Evolutionary conservation across 2,888 invertebrate genomes (phyloP), one percentile per base, ranked within the genome.

Genomic region (Lasioglossum marginatum): DNA sequence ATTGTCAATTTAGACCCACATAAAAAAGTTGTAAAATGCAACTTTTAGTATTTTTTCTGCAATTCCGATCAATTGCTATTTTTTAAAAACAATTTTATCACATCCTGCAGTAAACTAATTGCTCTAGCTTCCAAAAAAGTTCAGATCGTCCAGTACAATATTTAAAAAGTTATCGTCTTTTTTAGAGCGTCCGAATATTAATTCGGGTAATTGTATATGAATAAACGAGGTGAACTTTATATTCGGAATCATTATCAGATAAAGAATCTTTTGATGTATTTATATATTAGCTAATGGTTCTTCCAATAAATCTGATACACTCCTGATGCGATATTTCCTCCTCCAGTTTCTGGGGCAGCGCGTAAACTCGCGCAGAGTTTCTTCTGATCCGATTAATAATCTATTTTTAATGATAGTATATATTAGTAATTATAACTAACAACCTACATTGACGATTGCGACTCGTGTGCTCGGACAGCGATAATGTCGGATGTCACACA

Each of bases 251-350:
- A 63, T 31, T 63, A 31, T 63, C 63, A 63, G 31, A 63, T 63
- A 63, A 19, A 63, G 63, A 63, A 63, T 63, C 63, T 31, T 19
- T 31, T 34, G 63, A 63, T 34, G 34, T 63, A 63, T 63, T 63
- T 63, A 63, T 34, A 63, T 34, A 63, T 63, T 31, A 31, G 63
- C 8, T 31, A 19, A 63, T 63, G 63, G 63, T 63, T 63, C 63
- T 63, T 63, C 63, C 63, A 63, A 63, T 63, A 63, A 63, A 63
- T 63, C 31, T 63, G 63, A 63, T 63, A 34, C 19, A 16, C 31
- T 63, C 31, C 57, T n/a, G 63, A 63, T 19, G 63, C 63, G 31
- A 31, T 63, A 63, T 63, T 63, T 63, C 63, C 31, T 63, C 63
- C 63, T 34, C 2, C 19, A 19, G 16, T 63, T 63, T 63, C 63